These are phyloP conservation scores for Byasa hedistus DNA, from an alignment of 2,888 invertebrate genomes.

Conservation along the genomic window DNA sequence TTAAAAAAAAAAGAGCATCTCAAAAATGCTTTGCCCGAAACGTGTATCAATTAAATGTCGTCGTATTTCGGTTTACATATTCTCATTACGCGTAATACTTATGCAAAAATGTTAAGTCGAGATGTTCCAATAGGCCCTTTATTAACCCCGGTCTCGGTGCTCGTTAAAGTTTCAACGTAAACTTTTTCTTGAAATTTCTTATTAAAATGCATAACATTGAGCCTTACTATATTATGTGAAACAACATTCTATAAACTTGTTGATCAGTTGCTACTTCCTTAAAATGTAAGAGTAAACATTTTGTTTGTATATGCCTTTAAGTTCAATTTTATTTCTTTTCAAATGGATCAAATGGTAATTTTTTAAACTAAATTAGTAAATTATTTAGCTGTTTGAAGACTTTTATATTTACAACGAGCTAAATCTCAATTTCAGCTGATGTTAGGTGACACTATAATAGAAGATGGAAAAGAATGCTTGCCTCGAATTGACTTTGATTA, in stretches of 20 bases:
- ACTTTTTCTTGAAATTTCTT: conserved; percentile 16
- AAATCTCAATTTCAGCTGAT: not conserved
- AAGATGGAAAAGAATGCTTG: not conserved
- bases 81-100: conserved; percentile 14
- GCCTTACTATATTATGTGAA: not conserved
- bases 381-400: too few relatives aligned
- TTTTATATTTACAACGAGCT: too few relatives aligned
- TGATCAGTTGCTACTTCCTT: not conserved
- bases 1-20: not conserved
- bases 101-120: conserved; percentile 19
- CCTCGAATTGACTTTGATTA: not conserved
- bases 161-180: not conserved
- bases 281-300: not conserved
- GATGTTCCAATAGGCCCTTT: conserved; percentile 9
- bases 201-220: conserved; percentile 15
- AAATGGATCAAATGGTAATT: not conserved
- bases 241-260: not conserved
- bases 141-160: conserved; percentile 9
- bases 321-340: not conserved
- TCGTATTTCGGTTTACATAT: conserved; percentile 6
- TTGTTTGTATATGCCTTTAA: not conserved
- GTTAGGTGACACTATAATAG: not conserved
- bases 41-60: conserved; percentile 10
- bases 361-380: too few relatives aligned
- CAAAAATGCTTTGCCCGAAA: not conserved